Conservation (phyloP, 2,888 invertebrate species). For the Dinocampus coccinellae region DNA sequence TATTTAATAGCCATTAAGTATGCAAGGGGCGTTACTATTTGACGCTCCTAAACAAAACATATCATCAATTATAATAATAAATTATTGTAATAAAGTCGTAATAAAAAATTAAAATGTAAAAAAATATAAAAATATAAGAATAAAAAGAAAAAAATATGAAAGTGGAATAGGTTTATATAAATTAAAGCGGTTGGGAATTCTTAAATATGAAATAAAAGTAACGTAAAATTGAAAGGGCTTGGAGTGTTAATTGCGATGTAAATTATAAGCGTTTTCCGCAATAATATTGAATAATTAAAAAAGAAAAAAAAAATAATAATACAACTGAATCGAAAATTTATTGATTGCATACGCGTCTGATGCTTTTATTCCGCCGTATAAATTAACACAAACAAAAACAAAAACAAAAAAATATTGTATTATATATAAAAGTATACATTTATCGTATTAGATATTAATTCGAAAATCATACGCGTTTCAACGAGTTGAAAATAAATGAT, state of each 20-base stretch:
- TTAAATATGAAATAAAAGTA: neutral
- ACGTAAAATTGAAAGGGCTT: too few relatives aligned
- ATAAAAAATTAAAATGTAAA: neutral
- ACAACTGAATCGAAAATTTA: neutral
- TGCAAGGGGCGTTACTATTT: conserved; percentile 5
- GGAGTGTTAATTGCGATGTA: neutral
- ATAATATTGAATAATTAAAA: conserved; percentile 14
- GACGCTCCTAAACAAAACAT: conserved; percentile 6
- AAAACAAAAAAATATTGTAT: conserved; percentile 33
- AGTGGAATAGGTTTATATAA: neutral
- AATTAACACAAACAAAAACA: conserved; percentile 33
- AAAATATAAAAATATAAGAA: neutral
- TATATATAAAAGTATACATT: conserved; percentile 38
- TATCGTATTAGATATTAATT: conserved; percentile 42
- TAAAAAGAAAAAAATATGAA: neutral
- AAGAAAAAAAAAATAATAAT: too few relatives aligned
- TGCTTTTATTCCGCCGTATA: conserved; percentile 5
- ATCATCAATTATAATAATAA: conserved; percentile 11
- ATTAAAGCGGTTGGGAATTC: neutral
- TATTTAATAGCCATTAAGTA: conserved; percentile 18
- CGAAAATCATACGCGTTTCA: conserved; percentile 44
- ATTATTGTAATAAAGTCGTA: conserved; percentile 7
- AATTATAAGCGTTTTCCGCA: neutral
- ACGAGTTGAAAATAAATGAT: conserved; percentile 34
- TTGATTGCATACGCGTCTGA: neutral